phyloP scores from a whole-genome alignment of 1,140 invertebrate species.

The Lordiphosa mommai region DNA sequence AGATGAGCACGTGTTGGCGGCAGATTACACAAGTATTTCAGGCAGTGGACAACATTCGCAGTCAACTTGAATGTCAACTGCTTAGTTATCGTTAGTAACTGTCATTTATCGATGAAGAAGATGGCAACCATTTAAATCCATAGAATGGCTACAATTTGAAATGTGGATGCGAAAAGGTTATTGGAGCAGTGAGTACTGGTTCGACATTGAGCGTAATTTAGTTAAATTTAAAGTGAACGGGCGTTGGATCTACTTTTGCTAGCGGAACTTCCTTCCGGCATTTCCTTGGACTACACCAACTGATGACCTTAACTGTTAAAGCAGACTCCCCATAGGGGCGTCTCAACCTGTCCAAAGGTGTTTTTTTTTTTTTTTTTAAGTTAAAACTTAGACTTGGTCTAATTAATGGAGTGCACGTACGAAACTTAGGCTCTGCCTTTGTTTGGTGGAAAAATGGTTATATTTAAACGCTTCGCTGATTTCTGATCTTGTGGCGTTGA shows the following conservation, averaged over 20 bases:
- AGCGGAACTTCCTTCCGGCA: conserved; percentile 70
- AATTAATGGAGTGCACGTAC: conserved; percentile 70
- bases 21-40: conserved; percentile 20
- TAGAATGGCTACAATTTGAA: conserved; percentile 12
- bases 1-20: conserved; percentile 51
- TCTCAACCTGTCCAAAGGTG: conserved; percentile 21
- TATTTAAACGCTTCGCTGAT: conserved; percentile 69
- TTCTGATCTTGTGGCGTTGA: conserved; percentile 50
- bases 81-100: conserved; percentile 57
- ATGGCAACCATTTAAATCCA: conserved; percentile 16
- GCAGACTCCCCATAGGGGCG: conserved; percentile 42
- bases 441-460: conserved; percentile 47
- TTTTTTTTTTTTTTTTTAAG: conserved; percentile 10
- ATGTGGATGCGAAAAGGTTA: conserved; percentile 52
- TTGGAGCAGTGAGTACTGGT: conserved; percentile 45
- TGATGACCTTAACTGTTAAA: conserved; percentile 57
- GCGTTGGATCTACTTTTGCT: conserved; percentile 27
- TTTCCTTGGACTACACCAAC: conserved; percentile 30
- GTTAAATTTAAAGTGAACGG: conserved; percentile 21
- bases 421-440: conserved; percentile 28
- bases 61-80: conserved; percentile 65
- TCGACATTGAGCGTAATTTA: conserved; percentile 37
- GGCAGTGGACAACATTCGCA: conserved; percentile 6
- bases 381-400: conserved; percentile 22
- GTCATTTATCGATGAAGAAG: conserved; percentile 70